phyloP scores from a whole-genome alignment of 2,888 invertebrate genomes.

The Camponotus fellah region DNA sequence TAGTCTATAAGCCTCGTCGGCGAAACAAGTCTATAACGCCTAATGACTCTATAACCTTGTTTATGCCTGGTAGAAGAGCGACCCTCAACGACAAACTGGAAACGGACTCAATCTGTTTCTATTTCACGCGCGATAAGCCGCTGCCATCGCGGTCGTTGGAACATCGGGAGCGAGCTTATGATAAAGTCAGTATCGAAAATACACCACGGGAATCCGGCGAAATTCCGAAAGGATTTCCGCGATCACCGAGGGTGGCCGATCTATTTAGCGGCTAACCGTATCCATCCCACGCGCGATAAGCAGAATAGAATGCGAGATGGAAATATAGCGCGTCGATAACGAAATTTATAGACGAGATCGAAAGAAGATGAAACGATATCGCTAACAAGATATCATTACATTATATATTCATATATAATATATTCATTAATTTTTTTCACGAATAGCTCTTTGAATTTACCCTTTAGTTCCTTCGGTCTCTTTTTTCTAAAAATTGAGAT shows the following conservation, averaged over 20 bases:
- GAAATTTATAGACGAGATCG: neutral
- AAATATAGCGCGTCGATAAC: neutral
- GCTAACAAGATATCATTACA: neutral
- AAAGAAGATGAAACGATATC: neutral
- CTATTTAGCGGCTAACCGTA: constrained; percentile 39
- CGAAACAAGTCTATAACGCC: constrained; percentile 58
- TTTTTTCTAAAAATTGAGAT: neutral
- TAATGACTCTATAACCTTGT: constrained; percentile 70
- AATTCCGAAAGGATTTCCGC: constrained; percentile 50
- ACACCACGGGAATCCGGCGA: constrained; percentile 19
- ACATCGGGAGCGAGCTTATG: constrained; percentile 25
- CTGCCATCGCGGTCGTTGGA: neutral
- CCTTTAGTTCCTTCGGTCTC: neutral
- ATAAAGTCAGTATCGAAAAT: constrained; percentile 48
- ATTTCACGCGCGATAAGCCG: constrained; percentile 50
- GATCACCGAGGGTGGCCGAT: constrained; percentile 28
- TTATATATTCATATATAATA: no score
- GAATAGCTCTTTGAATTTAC: neutral
- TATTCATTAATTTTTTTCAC: neutral
- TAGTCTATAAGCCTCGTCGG: constrained; percentile 36
- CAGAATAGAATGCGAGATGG: constrained; percentile 4
- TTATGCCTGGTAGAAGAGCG: constrained; percentile 43
- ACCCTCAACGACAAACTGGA: constrained; percentile 47
- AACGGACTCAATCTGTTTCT: constrained; percentile 39
- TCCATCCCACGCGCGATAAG: constrained; percentile 32